A percentile compares a stretch with the other conserved stretches of the same genome.
These are phyloP conservation scores for Folsomia candida DNA, from an alignment of 2,888 invertebrate genomes.

Conservation along the genomic window DNA sequence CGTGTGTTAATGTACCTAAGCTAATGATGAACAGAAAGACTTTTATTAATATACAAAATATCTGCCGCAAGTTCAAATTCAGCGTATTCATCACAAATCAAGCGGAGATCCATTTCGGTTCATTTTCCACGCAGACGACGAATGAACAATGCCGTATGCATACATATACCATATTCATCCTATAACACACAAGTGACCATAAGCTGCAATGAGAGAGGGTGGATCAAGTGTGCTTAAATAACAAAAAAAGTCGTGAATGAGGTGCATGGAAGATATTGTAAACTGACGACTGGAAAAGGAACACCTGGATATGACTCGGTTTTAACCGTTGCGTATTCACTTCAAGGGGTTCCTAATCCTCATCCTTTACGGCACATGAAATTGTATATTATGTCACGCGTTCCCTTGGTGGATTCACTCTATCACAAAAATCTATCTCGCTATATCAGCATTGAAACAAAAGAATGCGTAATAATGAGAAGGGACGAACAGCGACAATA, in stretches of 20 bases:
- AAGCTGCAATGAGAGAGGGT: background rate
- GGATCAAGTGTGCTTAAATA: background rate
- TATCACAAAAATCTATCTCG: background rate
- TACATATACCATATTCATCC: background rate
- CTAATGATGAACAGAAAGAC: no score
- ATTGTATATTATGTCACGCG: no score
- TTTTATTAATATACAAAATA: background rate
- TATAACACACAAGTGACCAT: background rate
- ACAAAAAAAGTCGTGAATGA: background rate
- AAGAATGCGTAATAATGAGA: background rate
- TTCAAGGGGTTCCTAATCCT: background rate
- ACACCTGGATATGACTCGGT: constrained; percentile 1
- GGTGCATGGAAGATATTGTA: background rate
- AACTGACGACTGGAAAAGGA: background rate
- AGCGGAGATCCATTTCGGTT: background rate
- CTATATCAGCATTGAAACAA: background rate
- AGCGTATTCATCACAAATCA: background rate
- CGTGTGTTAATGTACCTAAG: no score
- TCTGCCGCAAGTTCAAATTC: background rate
- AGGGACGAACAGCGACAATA: background rate
- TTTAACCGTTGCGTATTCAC: background rate
- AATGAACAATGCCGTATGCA: background rate
- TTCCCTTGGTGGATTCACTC: no score
- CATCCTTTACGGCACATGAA: no score
- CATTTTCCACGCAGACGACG: background rate